A percentile compares a stretch with the other conserved stretches of the same genome.
phyloP scores from a whole-genome alignment of 2,888 invertebrate species.

The Conchocele bisecta region DNA sequence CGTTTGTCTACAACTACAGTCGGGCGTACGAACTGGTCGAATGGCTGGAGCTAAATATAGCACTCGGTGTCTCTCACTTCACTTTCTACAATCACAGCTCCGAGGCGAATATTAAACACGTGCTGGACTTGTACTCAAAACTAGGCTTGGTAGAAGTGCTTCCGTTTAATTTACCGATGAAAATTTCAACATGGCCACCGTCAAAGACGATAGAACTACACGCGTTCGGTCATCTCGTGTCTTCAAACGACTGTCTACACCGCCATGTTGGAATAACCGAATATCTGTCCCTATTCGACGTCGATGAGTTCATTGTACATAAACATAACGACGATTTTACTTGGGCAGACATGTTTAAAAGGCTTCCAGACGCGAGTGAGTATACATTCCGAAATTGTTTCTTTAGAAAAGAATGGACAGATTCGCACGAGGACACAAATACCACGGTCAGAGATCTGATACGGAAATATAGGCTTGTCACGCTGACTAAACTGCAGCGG shows the following conservation, averaged over 20 bases:
- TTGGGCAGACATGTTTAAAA: conserved; percentile 64
- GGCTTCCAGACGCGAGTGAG: not conserved
- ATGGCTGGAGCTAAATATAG: conserved; percentile 78
- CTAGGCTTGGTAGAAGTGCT: conserved; percentile 69
- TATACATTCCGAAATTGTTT: conserved; percentile 66
- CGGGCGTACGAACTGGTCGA: conserved; percentile 76
- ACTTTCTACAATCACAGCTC: conserved; percentile 77
- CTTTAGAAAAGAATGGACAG: conserved; percentile 56
- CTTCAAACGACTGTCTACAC: conserved; percentile 80
- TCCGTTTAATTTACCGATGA: conserved; percentile 77
- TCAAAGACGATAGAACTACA: conserved; percentile 78
- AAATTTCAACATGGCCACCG: conserved; percentile 62
- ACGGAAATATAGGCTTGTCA: conserved; percentile 60
- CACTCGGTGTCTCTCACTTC: conserved; percentile 78
- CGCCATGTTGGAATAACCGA: conserved; percentile 65
- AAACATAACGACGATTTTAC: conserved; percentile 32
- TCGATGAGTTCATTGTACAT: conserved; percentile 81
- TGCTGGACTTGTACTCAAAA: conserved; percentile 67
- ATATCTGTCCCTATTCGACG: conserved; percentile 77
- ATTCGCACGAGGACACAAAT: conserved; percentile 44
- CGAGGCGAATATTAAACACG: conserved; percentile 64
- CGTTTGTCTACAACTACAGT: conserved; percentile 67
- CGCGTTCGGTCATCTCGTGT: conserved; percentile 79
- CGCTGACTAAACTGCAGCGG: conserved; percentile 61
- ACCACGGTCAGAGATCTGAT: no score